A percentile compares a stretch with the other conserved stretches of the same genome.
Conservation (phyloP, 1,140 invertebrate genomes). For the Pseudobourletiella spinata region DNA sequence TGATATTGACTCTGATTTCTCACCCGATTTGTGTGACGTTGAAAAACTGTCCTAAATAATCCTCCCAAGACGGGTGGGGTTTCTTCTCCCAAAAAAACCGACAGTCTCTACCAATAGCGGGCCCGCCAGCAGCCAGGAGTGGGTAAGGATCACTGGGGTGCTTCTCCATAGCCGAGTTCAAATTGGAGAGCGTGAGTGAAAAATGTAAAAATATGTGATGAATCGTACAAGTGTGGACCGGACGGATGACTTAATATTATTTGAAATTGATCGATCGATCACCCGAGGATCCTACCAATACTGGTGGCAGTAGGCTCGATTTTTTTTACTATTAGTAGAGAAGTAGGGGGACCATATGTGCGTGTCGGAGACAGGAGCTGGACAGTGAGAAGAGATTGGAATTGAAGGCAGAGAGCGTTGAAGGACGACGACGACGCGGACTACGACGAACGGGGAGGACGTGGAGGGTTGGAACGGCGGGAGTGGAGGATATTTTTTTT, state of each 20-base stretch:
- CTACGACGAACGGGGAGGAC: no score
- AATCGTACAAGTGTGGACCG: conserved; percentile 27
- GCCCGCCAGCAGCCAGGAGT: background rate
- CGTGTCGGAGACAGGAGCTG: no score
- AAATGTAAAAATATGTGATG: conserved; percentile 18
- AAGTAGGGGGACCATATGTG: no score
- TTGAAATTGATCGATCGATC: conserved; percentile 29
- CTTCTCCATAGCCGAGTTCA: background rate
- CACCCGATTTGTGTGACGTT: no score
- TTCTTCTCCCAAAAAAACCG: background rate
- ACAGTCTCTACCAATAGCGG: background rate
- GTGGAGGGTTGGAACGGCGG: no score
- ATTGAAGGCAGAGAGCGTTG: background rate
- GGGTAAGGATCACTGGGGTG: background rate
- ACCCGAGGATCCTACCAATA: no score
- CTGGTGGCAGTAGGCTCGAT: no score
- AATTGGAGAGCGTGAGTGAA: conserved; percentile 1
- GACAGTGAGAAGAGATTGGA: background rate
- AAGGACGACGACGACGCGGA: background rate
- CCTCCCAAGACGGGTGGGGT: no score
- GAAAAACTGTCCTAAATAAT: no score
- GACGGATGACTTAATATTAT: conserved; percentile 31
- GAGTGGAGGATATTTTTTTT: no score
- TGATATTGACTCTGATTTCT: no score
- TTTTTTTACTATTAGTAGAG: no score